Conservation (phyloP, 2,797 vertebrate species). For the Neoniphon sammara region DNA sequence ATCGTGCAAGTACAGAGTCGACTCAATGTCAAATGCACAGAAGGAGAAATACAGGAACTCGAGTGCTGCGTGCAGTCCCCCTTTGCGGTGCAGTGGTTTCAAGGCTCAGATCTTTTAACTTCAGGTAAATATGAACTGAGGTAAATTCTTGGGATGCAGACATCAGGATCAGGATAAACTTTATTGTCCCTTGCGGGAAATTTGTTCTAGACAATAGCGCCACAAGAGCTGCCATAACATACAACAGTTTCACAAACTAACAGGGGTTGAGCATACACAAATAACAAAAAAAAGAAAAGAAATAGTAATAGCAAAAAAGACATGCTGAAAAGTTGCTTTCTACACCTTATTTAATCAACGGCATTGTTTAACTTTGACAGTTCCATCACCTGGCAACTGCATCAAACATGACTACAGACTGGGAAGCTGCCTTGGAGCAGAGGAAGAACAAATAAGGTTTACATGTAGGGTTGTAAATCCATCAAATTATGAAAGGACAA, state of each 20-base stretch:
- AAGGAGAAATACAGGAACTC: not conserved
- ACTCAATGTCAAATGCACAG: conserved; percentile 34
- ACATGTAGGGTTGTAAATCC: conserved; percentile 45
- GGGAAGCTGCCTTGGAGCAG: fast-evolving
- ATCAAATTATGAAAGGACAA: not conserved
- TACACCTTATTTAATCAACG: conserved; percentile 1
- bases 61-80: conserved; percentile 66
- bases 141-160: not conserved
- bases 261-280: too few relatives aligned
- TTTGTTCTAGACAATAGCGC: too few relatives aligned
- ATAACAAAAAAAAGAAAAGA: too few relatives aligned
- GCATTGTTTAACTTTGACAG: conserved; percentile 31
- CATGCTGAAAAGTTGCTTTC: not conserved
- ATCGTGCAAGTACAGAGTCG: conserved; percentile 25
- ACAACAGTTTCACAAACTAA: too few relatives aligned
- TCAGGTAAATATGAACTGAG: conserved; percentile 38
- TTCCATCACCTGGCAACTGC: conserved; percentile 16
- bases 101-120: fast-evolving
- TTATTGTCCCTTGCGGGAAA: too few relatives aligned
- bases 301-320: too few relatives aligned
- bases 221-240: too few relatives aligned
- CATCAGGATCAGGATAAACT: too few relatives aligned
- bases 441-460: fast-evolving
- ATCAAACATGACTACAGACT: not conserved
- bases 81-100: conserved; percentile 56